phyloP scores from a whole-genome alignment of 2,113 vertebrate species.

The Hystrix brachyura region DNA sequence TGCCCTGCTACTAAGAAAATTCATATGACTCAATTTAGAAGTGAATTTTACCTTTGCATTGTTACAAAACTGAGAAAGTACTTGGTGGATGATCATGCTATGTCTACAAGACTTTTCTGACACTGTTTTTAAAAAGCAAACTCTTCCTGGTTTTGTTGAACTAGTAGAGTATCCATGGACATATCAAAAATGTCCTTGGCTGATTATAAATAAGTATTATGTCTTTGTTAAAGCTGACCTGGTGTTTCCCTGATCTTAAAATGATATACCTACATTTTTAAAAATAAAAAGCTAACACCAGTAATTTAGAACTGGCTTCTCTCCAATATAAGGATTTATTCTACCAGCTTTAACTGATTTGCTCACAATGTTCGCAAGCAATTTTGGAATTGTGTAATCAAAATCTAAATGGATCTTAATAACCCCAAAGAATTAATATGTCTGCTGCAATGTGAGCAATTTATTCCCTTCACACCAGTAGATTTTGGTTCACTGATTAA shows the following conservation, averaged over 20 bases:
- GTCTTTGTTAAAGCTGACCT: conserved; percentile 70
- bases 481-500: conserved; percentile 81
- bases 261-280: conserved; percentile 52
- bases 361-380: conserved; percentile 68
- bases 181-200: conserved; percentile 60
- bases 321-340: conserved; percentile 63
- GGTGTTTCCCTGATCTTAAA: conserved; percentile 72
- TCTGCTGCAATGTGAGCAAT: conserved; percentile 74
- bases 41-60: conserved; percentile 54
- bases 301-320: conserved; percentile 75
- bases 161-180: conserved; percentile 31
- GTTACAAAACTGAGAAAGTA: background rate
- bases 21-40: background rate
- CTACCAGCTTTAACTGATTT: conserved; percentile 78
- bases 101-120: background rate
- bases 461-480: conserved; percentile 81
- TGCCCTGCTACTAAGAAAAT: background rate
- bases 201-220: conserved; percentile 74
- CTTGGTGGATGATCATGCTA: conserved; percentile 7
- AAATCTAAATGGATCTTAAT: conserved; percentile 79
- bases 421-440: conserved; percentile 79
- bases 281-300: conserved; percentile 49
- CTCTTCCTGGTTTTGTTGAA: conserved; percentile 53
- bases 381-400: conserved; percentile 81
- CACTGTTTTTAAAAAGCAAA: conserved; percentile 37